Percentiles rank a stretch among this genome's conserved stretches.
These are phyloP conservation scores for Philaethria dido DNA, from an alignment of 2,888 invertebrate species.

Conservation along the genomic window DNA sequence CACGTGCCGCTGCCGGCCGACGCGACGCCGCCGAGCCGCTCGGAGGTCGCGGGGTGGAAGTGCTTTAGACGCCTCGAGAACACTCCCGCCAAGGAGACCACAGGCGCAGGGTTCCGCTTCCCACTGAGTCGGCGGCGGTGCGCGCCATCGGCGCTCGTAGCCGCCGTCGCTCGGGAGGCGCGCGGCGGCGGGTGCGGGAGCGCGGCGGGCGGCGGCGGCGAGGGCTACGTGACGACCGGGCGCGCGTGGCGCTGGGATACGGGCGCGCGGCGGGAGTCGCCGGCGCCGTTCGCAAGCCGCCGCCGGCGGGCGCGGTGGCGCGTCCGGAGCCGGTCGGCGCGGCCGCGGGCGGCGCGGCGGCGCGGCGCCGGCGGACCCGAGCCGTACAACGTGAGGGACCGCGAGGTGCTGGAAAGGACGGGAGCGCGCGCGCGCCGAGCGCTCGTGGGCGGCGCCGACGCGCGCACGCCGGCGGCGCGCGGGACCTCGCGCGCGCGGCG, in stretches of 20 bases:
- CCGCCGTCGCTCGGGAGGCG: conserved; percentile 84
- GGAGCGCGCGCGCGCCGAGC: conserved; percentile 43
- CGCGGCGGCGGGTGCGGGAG: conserved; percentile 56
- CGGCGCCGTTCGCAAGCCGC: conserved; percentile 71
- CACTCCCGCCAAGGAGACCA: conserved; percentile 89
- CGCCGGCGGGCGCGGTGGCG: conserved; percentile 59
- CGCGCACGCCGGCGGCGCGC: conserved; percentile 35
- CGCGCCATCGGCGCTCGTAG: conserved; percentile 88
- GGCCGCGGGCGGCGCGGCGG: conserved; percentile 55
- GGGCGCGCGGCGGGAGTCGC: conserved; percentile 71
- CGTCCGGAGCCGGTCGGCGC: conserved; percentile 55
- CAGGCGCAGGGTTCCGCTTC: conserved; percentile 72
- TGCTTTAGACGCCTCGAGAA: conserved; percentile 96
- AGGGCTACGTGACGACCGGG: conserved; percentile 54
- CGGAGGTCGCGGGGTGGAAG: conserved; percentile 94
- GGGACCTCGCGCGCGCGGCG: conserved; percentile 32
- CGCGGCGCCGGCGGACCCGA: conserved; percentile 54
- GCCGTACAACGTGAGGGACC: conserved; percentile 69
- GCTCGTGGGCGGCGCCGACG: conserved; percentile 47
- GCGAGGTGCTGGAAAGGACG: conserved; percentile 82
- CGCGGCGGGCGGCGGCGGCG: conserved; percentile 58
- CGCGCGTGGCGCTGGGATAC: conserved; percentile 81
- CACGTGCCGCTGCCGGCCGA: conserved; percentile 78
- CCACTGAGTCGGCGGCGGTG: conserved; percentile 86
- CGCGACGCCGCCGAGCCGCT: conserved; percentile 84